These are phyloP conservation scores for Hemistola chrysoprasaria DNA, from an alignment of 2,888 invertebrate species.

Conservation along the genomic window DNA sequence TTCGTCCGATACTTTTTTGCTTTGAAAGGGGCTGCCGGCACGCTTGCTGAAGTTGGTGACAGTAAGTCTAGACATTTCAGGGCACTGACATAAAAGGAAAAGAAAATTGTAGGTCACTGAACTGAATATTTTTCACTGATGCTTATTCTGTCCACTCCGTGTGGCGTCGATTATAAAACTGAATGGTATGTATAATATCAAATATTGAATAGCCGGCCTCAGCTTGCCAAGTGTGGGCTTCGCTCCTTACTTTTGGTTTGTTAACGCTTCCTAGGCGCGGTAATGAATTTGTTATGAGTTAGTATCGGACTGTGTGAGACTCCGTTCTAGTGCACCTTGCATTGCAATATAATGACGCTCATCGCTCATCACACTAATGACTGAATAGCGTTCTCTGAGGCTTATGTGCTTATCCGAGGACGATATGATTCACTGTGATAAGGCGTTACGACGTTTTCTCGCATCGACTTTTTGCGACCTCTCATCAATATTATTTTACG, in stretches of 20 bases:
- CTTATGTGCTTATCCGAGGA: too few species aligned
- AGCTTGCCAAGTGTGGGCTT: slow-evolving; percentile 71
- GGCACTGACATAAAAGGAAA: slow-evolving; percentile 41
- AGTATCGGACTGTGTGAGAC: slow-evolving; percentile 47
- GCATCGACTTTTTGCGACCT: too few species aligned
- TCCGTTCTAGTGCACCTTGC: slow-evolving; percentile 60
- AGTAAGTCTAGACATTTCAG: slow-evolving; percentile 63
- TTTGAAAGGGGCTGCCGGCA: slow-evolving; percentile 49
- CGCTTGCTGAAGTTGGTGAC: slow-evolving; percentile 66
- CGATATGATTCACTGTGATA: too few species aligned
- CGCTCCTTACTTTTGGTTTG: slow-evolving; percentile 76
- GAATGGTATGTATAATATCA: slow-evolving; percentile 51
- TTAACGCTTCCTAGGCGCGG: slow-evolving; percentile 72
- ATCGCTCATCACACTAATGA: too few species aligned
- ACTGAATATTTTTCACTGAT: slow-evolving; percentile 48
- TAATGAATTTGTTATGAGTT: slow-evolving; percentile 67
- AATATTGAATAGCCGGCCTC: slow-evolving; percentile 58
- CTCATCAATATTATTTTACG: too few species aligned
- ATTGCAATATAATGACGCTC: slow-evolving; percentile 52
- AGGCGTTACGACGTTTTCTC: too few species aligned
- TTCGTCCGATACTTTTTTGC: slow-evolving; percentile 34
- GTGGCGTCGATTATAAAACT: slow-evolving; percentile 62
- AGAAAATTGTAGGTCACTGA: slow-evolving; percentile 52
- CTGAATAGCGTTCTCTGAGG: too few species aligned
- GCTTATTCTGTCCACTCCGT: slow-evolving; percentile 50